A percentile compares a stretch with the other conserved stretches of the same genome.
Conservation (phyloP, 2,888 invertebrate genomes). For the Andrena hattorfiana region DNA sequence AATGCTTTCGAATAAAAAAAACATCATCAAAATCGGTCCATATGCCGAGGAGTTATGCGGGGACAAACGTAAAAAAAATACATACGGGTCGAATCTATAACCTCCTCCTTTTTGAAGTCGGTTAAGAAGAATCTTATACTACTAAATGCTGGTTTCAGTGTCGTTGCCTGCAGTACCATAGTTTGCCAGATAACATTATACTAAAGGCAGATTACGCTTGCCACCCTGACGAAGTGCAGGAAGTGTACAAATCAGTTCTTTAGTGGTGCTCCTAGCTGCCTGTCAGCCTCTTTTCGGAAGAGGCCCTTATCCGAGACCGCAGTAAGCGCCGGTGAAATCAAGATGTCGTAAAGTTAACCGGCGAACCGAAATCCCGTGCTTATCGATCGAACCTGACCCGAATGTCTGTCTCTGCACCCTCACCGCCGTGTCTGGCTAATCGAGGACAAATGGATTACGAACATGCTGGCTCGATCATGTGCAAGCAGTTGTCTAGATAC, state of each 20-base stretch:
- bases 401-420: slow-evolving; percentile 34
- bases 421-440: slow-evolving; percentile 41
- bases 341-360: slow-evolving; percentile 53
- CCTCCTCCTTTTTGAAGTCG: too few species aligned
- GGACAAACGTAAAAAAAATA: too few species aligned
- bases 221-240: not conserved
- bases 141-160: not conserved
- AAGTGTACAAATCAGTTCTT: slow-evolving; percentile 17
- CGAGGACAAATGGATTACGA: slow-evolving; percentile 51
- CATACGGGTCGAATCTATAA: too few species aligned
- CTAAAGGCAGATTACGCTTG: slow-evolving; percentile 4
- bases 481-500: slow-evolving; percentile 35
- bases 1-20: too few species aligned
- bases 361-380: slow-evolving; percentile 39
- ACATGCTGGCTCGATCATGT: slow-evolving; percentile 27
- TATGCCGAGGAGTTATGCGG: too few species aligned
- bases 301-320: slow-evolving; percentile 26
- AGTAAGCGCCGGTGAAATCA: slow-evolving; percentile 33
- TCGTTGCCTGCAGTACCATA: not conserved
- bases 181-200: slow-evolving; percentile 16
- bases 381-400: slow-evolving; percentile 60
- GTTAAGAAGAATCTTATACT: too few species aligned
- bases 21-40: too few species aligned
- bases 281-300: slow-evolving; percentile 11
- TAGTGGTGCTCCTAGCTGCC: not conserved